A percentile compares a stretch with the other conserved stretches of the same genome.
Evolutionary conservation across 2,888 invertebrate genomes (phyloP).

Genomic region (Drosophila peninsularis): DNA sequence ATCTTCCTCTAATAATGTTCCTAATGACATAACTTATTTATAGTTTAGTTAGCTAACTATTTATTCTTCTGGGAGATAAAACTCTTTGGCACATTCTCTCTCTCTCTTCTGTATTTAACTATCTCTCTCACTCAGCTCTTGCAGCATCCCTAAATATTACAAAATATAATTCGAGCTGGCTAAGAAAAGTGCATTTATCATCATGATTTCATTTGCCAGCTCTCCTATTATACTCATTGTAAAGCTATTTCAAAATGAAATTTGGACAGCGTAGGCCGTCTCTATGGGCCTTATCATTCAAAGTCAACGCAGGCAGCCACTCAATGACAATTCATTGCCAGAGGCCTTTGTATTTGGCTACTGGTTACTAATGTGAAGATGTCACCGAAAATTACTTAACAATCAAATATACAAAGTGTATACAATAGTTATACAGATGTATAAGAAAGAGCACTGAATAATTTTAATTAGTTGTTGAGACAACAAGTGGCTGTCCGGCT

Average conservation of each 20-base stretch:
- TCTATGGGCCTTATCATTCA: conserved; percentile 35
- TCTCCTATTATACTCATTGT: conserved; percentile 26
- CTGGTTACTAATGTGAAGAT: conserved; percentile 40
- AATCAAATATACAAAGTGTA: conserved; percentile 7
- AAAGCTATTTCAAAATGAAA: conserved; percentile 24
- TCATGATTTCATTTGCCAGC: conserved; percentile 19
- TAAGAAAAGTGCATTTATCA: conserved; percentile 11
- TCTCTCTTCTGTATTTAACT: neutral
- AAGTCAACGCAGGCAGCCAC: conserved; percentile 38
- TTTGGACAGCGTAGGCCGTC: conserved; percentile 24
- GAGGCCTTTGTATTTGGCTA: conserved; percentile 24
- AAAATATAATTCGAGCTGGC: conserved; percentile 1
- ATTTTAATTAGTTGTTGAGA: conserved; percentile 69
- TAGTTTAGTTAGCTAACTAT: no score
- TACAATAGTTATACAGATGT: conserved; percentile 27
- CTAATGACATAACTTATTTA: no score
- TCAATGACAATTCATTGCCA: conserved; percentile 25
- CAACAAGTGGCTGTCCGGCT: conserved; percentile 50
- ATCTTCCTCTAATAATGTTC: no score
- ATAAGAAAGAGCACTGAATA: conserved; percentile 57
- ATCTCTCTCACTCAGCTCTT: neutral
- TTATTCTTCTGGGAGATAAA: no score
- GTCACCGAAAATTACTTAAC: conserved; percentile 53
- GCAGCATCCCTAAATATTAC: neutral
- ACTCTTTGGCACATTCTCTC: no score